Percentiles rank a stretch among this genome's conserved stretches.
These are phyloP conservation scores for Tricholaema leucomelas DNA, from an alignment of 2,113 vertebrate species.

Conservation along the genomic window DNA sequence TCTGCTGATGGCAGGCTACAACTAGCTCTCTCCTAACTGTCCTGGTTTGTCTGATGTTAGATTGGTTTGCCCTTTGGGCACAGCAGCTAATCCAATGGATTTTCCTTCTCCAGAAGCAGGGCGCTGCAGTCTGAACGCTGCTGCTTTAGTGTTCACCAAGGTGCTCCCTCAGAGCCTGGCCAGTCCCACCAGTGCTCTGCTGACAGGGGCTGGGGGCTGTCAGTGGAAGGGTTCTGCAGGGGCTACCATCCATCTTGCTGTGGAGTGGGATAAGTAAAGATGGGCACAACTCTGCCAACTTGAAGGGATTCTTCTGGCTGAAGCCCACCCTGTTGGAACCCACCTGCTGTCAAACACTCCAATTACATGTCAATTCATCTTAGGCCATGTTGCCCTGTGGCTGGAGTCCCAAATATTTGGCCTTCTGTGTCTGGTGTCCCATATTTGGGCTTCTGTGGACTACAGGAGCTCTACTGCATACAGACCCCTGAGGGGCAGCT, in stretches of 20 bases:
- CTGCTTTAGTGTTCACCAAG: not conserved
- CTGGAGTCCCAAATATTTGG: not conserved
- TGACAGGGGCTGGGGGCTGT: not conserved
- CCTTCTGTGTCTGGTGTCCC: not conserved
- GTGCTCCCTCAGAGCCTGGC: not conserved
- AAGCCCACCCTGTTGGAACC: not conserved
- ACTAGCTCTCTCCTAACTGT: not conserved
- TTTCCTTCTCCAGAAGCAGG: not conserved
- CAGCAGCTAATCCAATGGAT: slow-evolving; percentile 14
- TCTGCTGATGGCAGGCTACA: not conserved
- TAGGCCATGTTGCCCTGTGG: not conserved
- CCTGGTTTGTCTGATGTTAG: not conserved
- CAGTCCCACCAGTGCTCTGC: not conserved
- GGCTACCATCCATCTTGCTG: accelerated
- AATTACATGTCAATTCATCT: accelerated
- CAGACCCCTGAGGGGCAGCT: not conserved
- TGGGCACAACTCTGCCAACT: no score
- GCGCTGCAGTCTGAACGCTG: not conserved
- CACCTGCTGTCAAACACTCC: no score
- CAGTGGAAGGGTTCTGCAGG: not conserved
- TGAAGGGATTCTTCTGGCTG: no score
- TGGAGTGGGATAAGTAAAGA: not conserved
- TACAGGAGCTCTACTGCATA: not conserved
- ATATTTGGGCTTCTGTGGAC: not conserved
- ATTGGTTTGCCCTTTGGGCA: slow-evolving; percentile 30